Evolutionary conservation across 2,888 invertebrate genomes (phyloP).

Genomic region (Hanleya hanleyi): DNA sequence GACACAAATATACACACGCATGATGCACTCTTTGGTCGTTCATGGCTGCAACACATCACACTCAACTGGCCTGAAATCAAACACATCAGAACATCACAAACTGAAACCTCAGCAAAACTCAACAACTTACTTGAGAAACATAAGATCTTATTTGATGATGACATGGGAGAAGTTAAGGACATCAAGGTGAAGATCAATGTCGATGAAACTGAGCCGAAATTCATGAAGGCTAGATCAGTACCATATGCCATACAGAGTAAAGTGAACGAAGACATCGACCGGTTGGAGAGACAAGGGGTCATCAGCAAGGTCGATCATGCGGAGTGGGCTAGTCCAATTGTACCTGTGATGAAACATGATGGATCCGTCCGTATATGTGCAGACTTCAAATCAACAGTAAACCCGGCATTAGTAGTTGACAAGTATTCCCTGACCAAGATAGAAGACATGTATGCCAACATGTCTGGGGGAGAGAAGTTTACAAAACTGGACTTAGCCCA

Average conservation of each 20-base stretch:
- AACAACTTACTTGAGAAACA: neutral
- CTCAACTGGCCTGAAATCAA: slow-evolving; percentile 15
- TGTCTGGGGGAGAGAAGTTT: slow-evolving; percentile 7
- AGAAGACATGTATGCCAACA: slow-evolving; percentile 23
- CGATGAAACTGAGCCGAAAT: slow-evolving; percentile 29
- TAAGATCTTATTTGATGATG: neutral
- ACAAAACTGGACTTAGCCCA: slow-evolving; percentile 39
- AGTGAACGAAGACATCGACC: slow-evolving; percentile 22
- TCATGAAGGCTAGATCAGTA: slow-evolving; percentile 42
- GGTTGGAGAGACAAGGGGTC: slow-evolving; percentile 23
- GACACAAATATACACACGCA: slow-evolving; percentile 11
- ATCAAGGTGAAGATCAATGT: slow-evolving; percentile 17
- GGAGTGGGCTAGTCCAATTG: slow-evolving; percentile 51
- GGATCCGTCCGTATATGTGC: slow-evolving; percentile 34
- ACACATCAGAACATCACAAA: neutral
- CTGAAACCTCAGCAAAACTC: neutral
- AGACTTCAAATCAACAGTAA: slow-evolving; percentile 33
- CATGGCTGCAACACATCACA: slow-evolving; percentile 22
- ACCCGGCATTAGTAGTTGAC: slow-evolving; percentile 19
- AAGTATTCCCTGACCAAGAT: slow-evolving; percentile 26
- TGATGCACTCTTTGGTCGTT: slow-evolving; percentile 16
- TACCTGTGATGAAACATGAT: slow-evolving; percentile 43
- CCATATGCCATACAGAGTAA: slow-evolving; percentile 25
- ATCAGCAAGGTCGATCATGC: slow-evolving; percentile 31
- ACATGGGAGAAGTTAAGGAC: slow-evolving; percentile 11